Evolutionary conservation across 2,888 invertebrate species (phyloP), one percentile per base, ranked within the genome.

Genomic region (Heliconius ismenius): DNA sequence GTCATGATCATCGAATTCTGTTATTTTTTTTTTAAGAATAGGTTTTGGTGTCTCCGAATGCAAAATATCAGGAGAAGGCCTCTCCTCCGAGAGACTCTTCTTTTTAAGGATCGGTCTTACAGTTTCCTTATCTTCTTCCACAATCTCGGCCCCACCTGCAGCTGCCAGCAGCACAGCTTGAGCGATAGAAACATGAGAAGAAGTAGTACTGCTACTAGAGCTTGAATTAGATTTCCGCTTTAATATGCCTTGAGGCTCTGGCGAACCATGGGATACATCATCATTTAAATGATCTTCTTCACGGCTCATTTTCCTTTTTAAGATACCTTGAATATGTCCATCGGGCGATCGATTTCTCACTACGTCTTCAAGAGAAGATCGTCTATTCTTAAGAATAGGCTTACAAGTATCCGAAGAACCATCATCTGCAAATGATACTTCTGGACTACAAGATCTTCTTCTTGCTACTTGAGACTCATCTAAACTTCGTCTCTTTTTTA

Each of bases 1-100:
- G 70, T 96, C 96, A 83, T 95, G 95, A 83, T 97, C 97, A 80
- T 96, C 96, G 68, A 96, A 96, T 84, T 97, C 97, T 80, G 96
- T 96, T 0, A 96, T 96, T 88, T 98, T 98, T 92, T 98, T 98
- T 91, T 98, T 98, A 62, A 98, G 89, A 84, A 98, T 98, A 6
- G 98, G 98, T 88, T 95, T 96, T 0, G 96, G 96, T 60, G 94
- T 94, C 76, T 94, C 95, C 11, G 89, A 88, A 68, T 86, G 82
- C 39, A 89, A 82, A 76, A 92, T 88, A 82, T 95, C 95, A 73
- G 90, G 91, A 82, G 92, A 95, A 32, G 96, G 93, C 80, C 95
- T 89, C 86, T 97, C 96, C 85, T 97, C 96, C 9, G 96, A 95
- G 83, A 96, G 96, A 84, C 96, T 96, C 86, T 97, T 97, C 91